phyloP scores from a whole-genome alignment of 30 jellyfish, hydroid and myxozoan species.

The Rhopilema esculentum region DNA sequence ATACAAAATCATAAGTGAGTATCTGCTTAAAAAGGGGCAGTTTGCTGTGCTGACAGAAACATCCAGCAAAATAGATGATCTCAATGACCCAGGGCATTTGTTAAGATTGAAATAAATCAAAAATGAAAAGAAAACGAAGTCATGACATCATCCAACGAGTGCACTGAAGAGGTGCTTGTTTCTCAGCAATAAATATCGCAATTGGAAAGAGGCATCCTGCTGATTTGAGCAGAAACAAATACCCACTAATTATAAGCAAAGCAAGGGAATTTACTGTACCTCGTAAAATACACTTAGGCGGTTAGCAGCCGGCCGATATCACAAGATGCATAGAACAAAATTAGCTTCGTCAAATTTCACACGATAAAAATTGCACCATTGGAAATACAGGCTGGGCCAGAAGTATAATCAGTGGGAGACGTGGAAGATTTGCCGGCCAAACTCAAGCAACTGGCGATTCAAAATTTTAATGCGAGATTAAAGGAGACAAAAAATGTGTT shows the following conservation, averaged over 20 bases:
- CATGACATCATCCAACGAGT: background rate
- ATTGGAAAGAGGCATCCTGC: background rate
- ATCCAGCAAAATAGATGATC: background rate
- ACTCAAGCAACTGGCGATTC: background rate
- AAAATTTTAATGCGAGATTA: too few relatives aligned
- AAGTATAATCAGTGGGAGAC: background rate
- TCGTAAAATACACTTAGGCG: conserved; percentile 22
- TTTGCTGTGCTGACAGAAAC: background rate
- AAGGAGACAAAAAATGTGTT: too few relatives aligned
- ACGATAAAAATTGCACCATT: background rate
- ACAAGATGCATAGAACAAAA: background rate
- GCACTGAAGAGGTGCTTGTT: background rate
- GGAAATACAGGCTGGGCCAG: background rate
- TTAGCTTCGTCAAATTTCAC: background rate
- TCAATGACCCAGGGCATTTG: background rate
- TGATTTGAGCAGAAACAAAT: background rate
- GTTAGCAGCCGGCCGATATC: conserved; percentile 22
- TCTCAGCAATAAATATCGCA: background rate
- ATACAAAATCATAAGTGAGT: too few relatives aligned
- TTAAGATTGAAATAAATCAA: background rate
- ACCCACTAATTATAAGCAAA: conserved; percentile 12
- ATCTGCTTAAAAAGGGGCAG: too few relatives aligned
- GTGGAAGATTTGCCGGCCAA: background rate
- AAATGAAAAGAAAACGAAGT: background rate
- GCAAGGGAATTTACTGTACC: conserved; percentile 43